Evolutionary conservation across 2,797 vertebrate genomes (phyloP), one percentile per base, ranked within the genome.

Genomic region (Remorina albescens): DNA sequence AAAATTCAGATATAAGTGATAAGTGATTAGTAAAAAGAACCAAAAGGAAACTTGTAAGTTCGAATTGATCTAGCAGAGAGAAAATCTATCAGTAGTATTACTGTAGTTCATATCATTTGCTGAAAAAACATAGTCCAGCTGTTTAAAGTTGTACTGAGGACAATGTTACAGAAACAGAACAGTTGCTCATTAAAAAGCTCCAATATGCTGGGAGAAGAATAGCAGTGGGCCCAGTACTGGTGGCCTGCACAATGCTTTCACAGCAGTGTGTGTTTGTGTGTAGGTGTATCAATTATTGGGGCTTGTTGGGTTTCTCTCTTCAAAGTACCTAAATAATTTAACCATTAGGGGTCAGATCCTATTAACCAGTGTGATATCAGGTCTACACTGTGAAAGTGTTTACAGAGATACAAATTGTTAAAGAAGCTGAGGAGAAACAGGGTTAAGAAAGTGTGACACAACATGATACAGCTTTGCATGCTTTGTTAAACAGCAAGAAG

Each of bases 321-420:
- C 87, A 92, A 92, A 92, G 87, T 65, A 81, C 83, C 86, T 86
- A 87, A 90, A 91, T 93, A 92, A 94, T 93, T 93, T 82, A 90
- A 94, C 88, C 89, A 90, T 91, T 83, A 81, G 89, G 85, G 88
- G 82, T 91, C 85, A 91, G 84, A 78, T 85, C 75, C 87, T 84
- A 89, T 94, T 92, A 93, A 90, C 68, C 81, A 81, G 85, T 81
- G 80, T 84, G 88, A 91, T 85, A 90, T 85, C 80, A 62, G 75
- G 74, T 74, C 60, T 83, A 55, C 74, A 85, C 61, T 75, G 76
- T 86, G 71, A 55, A 30, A 46, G 67, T 72, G 75, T 91, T 91
- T 88, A 86, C 81, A 71, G 76, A 82, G 74, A 69, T 74, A 71
- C 83, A 83, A 84, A 85, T 76, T 78, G 78, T 77, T 70, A 59